phyloP scores from a whole-genome alignment of 2,888 invertebrate species.

The Pilophorus perplexus region DNA sequence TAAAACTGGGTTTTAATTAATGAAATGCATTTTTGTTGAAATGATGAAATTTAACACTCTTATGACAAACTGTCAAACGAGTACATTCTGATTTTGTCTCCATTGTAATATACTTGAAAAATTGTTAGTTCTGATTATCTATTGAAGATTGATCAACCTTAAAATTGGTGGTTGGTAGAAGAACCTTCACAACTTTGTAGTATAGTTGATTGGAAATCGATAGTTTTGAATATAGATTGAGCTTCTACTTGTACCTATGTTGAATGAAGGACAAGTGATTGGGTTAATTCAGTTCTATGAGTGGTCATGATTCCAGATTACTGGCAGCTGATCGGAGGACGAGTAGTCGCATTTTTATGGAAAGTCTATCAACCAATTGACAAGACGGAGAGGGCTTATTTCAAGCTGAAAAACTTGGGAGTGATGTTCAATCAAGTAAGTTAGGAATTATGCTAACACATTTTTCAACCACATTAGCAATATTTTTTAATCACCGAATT shows the following conservation, averaged over 20 bases:
- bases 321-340: constrained; percentile 29
- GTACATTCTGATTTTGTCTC: too few species aligned
- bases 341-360: constrained; percentile 47
- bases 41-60: too few species aligned
- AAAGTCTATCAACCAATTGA: constrained; percentile 9
- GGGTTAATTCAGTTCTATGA: too few species aligned
- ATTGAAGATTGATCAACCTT: too few species aligned
- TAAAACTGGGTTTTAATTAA: too few species aligned
- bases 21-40: too few species aligned
- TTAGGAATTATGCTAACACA: neutral
- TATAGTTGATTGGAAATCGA: neutral
- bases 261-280: neutral
- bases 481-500: neutral
- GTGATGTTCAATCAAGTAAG: constrained; percentile 68
- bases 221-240: neutral
- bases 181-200: too few species aligned
- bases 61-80: too few species aligned
- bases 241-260: neutral
- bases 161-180: too few species aligned
- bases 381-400: constrained; percentile 2
- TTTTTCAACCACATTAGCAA: constrained; percentile 22
- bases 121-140: too few species aligned
- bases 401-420: constrained; percentile 65
- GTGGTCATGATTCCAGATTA: constrained; percentile 44
- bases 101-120: too few species aligned